Evolutionary conservation across 2,888 invertebrate genomes (phyloP), one percentile per base, ranked within the genome.

Genomic region (Fragum sueziense): DNA sequence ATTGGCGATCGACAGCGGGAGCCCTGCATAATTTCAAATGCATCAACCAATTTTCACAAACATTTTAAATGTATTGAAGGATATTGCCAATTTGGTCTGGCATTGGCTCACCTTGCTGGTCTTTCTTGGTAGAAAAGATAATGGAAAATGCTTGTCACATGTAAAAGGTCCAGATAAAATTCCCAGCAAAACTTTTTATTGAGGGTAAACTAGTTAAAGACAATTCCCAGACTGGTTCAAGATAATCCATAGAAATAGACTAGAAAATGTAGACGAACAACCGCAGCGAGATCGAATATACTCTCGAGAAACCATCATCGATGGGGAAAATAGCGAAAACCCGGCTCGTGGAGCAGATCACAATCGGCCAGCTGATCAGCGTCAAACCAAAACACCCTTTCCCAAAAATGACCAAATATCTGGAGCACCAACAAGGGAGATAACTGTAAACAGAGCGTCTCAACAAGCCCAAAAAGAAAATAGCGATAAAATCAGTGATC

Each of bases 181-280:
- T 59, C 52, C 74, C 74, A 3, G 79, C 74, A 11, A 74, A 51
- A 54, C 31, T 79, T 4, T 70, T 57, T 51, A 70, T 79, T 41
- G 51, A 67, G 11, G 67, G 70, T 14, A 67, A 34, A 54, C 47
- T n/a, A 1, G 70, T 79, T 0, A 47, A 67, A 41, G 70, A 74
- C 14, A 31, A 67, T 70, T 79, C 41, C 78, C 74, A 27, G 74
- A 79, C 27, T 78, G 73, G 59, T 72, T 31, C 29, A 29, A 72
- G 27, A 54, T 71, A 17, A 20, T 68, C 17, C n/a, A 68, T 20
- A 29, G 34, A 47, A 65, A 34, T 54, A 20, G 70, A 52, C 11
- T 65, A 33, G 34, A 11, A 27, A 9, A 22, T 7, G n/a, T 22
- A 3, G n/a, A n/a, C 29, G 1, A 27, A n/a, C 2, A 14, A 4